A percentile compares a stretch with the other conserved stretches of the same genome.
Conservation (phyloP, 1,140 invertebrate species). For the Neodiprion pinetum region DNA sequence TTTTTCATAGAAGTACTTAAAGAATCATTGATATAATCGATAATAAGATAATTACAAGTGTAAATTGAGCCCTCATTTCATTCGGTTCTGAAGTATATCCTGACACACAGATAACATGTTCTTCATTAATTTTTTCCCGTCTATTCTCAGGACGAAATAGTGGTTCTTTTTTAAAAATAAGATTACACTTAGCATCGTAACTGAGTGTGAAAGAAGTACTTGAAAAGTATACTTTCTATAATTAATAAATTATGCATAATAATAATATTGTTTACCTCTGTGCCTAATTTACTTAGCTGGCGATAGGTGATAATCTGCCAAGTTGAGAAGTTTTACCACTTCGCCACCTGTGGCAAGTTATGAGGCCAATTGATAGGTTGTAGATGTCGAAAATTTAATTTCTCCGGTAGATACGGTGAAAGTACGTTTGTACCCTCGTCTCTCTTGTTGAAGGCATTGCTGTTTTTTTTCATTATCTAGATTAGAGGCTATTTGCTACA, state of each 20-base stretch:
- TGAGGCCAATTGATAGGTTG: background rate
- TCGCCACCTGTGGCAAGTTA: slow-evolving; percentile 38
- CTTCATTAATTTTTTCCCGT: too few species aligned
- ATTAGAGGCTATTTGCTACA: slow-evolving; percentile 43
- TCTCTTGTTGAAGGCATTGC: slow-evolving; percentile 35
- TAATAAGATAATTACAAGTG: too few species aligned
- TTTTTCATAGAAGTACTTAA: too few species aligned
- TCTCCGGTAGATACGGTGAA: background rate
- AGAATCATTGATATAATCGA: too few species aligned
- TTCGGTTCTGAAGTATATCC: background rate
- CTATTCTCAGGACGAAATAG: too few species aligned
- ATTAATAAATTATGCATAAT: background rate
- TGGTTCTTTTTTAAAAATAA: too few species aligned
- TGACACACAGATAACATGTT: too few species aligned
- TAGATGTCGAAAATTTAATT: background rate
- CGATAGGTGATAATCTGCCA: slow-evolving; percentile 40
- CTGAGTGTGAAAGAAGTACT: too few species aligned
- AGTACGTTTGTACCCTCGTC: background rate
- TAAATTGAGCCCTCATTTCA: background rate
- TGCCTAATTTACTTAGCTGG: slow-evolving; percentile 44
- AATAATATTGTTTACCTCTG: slow-evolving; percentile 37
- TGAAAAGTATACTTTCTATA: too few species aligned
- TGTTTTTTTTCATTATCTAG: slow-evolving; percentile 47
- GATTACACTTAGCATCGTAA: too few species aligned
- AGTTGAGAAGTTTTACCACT: slow-evolving; percentile 33